Conservation (phyloP, 2,113 vertebrate species). For the Nesogale talazaci region DNA sequence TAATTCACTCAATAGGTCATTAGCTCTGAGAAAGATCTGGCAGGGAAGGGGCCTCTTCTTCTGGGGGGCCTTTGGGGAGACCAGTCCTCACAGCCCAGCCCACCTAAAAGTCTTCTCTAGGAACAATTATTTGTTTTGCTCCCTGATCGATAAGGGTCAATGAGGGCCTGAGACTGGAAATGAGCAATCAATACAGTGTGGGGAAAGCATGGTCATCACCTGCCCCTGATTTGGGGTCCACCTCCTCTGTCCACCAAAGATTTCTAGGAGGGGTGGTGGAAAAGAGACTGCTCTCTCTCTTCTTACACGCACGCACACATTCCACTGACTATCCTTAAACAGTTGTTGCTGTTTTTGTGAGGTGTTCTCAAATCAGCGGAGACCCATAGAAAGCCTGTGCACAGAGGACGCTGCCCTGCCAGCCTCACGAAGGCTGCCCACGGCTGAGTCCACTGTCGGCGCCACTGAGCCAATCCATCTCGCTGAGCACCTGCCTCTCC, state of each 20-base stretch:
- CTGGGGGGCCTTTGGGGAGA: slow-evolving; percentile 3
- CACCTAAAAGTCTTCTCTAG: slow-evolving; percentile 22
- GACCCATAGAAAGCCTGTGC: too few relatives aligned
- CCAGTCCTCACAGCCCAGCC: slow-evolving; percentile 33
- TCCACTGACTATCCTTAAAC: slow-evolving; percentile 14
- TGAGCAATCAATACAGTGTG: slow-evolving; percentile 74
- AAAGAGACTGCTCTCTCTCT: neutral
- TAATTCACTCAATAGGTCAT: neutral
- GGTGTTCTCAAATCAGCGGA: too few relatives aligned
- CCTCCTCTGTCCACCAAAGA: slow-evolving; percentile 47
- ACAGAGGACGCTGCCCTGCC: too few relatives aligned
- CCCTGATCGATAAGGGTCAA: slow-evolving; percentile 61
- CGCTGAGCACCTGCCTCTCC: too few relatives aligned
- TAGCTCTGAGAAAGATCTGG: neutral
- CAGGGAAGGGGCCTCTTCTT: neutral
- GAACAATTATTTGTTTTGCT: slow-evolving; percentile 68
- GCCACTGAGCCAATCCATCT: too few relatives aligned
- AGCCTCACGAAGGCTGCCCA: too few relatives aligned
- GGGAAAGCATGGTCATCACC: slow-evolving; percentile 15
- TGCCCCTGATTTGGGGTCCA: slow-evolving; percentile 65
- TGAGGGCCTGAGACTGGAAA: slow-evolving; percentile 78
- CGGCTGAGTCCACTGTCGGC: too few relatives aligned
- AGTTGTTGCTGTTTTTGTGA: too few relatives aligned
- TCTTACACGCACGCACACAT: neutral
- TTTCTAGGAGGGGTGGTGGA: neutral